Base-by-base conservation (phyloP, 2,797 vertebrate genomes). In the Lithobates pipiens region DNA sequence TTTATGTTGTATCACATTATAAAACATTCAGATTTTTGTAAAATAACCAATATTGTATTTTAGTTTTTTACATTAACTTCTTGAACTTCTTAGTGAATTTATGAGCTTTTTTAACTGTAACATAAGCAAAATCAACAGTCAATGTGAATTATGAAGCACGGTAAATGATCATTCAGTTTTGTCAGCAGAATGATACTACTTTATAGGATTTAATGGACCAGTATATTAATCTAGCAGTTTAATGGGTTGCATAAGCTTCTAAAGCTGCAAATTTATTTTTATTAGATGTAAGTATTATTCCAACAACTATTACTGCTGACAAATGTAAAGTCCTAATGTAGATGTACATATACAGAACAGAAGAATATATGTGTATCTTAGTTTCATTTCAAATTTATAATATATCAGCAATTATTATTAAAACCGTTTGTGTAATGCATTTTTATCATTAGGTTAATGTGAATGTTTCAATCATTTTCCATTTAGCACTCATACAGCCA, bases 191-290 rank as follows among this genome's bases (percentile, higher is more conserved):
- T 79, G 39, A 78, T 85, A 29, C 57, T 68, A 63, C 76, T 84
- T 79, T 85, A 79, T 65, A 67, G 57, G 29, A 74, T 85, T 85
- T 85, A 85, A 79, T 85, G 68, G 29, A 67, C n/a, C 61, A 74
- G 54, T 75, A 75, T 82, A 81, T 72, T 81, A 81, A 72, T 81
- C 69, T 81, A 61, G 36, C 79, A 72, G 32, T 72, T 8, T 61
- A 39, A 81, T 81, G 69, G 79, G 23, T 61, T 72, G 44, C 68
- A 71, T 71, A 70, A 36, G 73, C 34, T 77, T 77, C 32, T 57
- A 34, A 77, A 50, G 23, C 34, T 61, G 42, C 67, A 77, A 32
- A 77, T 77, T 23, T 84, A 70, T 61, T 77, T 84, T 54, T 70
- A 69, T 83, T 32, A 68, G 21, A 74, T 32, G 44, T 23, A 75